These are phyloP conservation scores for Mythimna lalbum DNA, from an alignment of 2,888 invertebrate species.

Conservation along the genomic window DNA sequence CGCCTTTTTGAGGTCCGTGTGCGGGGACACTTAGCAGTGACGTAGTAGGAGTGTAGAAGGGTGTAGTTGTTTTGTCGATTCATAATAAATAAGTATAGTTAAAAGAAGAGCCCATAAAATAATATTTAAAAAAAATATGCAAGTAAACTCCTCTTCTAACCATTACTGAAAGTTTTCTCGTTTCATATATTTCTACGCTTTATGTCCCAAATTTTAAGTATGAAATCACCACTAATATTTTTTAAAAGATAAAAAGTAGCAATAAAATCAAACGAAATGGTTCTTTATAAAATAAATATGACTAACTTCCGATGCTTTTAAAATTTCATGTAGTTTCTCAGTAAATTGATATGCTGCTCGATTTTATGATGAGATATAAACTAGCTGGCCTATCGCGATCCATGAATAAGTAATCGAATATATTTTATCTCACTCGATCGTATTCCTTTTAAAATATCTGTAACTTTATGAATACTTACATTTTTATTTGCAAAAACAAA, in stretches of 20 bases:
- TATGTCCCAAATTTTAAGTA: background rate
- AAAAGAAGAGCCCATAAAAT: conserved; percentile 5
- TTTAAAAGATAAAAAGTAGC: background rate
- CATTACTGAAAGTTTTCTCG: background rate
- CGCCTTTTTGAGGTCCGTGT: no score
- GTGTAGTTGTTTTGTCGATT: background rate
- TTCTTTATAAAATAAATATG: conserved; percentile 17
- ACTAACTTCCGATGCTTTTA: conserved; percentile 19
- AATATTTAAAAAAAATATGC: conserved; percentile 1
- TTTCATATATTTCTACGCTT: conserved; percentile 11
- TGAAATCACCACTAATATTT: background rate
- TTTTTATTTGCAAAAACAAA: conserved; percentile 47
- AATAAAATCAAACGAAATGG: background rate
- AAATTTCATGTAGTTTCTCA: conserved; percentile 43
- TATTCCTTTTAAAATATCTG: conserved; percentile 45
- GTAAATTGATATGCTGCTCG: conserved; percentile 50
- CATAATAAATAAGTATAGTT: background rate
- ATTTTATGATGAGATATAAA: conserved; percentile 57
- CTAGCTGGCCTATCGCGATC: conserved; percentile 55
- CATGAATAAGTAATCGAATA: conserved; percentile 59
- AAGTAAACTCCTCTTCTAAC: background rate
- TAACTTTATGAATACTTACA: conserved; percentile 48
- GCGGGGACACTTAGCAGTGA: background rate
- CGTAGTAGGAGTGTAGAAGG: no score
- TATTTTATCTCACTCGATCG: conserved; percentile 50